Conservation (phyloP, 2,888 invertebrate species). For the Choreutis nemorana region DNA sequence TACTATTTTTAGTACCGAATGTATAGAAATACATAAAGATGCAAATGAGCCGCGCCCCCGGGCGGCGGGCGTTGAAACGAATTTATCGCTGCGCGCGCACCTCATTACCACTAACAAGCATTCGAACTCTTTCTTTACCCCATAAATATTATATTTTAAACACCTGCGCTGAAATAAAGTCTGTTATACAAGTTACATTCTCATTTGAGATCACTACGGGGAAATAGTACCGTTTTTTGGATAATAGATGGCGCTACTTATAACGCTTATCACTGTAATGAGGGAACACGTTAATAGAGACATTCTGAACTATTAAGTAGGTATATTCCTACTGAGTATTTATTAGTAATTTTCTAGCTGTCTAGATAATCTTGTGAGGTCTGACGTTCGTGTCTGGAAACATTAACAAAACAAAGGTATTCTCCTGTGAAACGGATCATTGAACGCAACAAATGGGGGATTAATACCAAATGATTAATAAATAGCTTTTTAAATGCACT, state of each 20-base stretch:
- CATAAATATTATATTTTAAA: slow-evolving; percentile 64
- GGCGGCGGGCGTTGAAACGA: slow-evolving; percentile 44
- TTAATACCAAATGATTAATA: too few relatives aligned
- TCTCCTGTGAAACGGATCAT: too few relatives aligned
- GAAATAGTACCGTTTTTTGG: slow-evolving; percentile 13
- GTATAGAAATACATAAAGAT: slow-evolving; percentile 45
- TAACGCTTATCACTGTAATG: not conserved
- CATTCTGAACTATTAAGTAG: too few relatives aligned
- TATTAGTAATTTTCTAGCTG: too few relatives aligned
- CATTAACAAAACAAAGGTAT: slow-evolving; percentile 2
- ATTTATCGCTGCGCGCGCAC: slow-evolving; percentile 56
- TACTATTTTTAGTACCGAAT: too few relatives aligned
- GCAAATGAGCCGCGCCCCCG: slow-evolving; percentile 53
- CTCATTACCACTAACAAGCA: slow-evolving; percentile 62
- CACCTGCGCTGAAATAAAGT: slow-evolving; percentile 43
- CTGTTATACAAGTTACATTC: slow-evolving; percentile 1
- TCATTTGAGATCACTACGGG: slow-evolving; percentile 3
- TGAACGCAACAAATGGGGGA: too few relatives aligned
- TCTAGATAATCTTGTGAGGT: slow-evolving; percentile 4
- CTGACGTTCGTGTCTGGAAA: slow-evolving; percentile 3
- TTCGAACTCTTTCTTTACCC: slow-evolving; percentile 53
- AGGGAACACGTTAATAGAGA: not conserved
- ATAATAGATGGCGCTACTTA: slow-evolving; percentile 15
- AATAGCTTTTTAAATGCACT: too few relatives aligned
- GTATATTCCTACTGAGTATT: too few relatives aligned